Percentiles rank a stretch among this genome's conserved stretches.
These are phyloP conservation scores for Jacana jacana DNA, from an alignment of 2,113 vertebrate genomes.

Conservation along the genomic window DNA sequence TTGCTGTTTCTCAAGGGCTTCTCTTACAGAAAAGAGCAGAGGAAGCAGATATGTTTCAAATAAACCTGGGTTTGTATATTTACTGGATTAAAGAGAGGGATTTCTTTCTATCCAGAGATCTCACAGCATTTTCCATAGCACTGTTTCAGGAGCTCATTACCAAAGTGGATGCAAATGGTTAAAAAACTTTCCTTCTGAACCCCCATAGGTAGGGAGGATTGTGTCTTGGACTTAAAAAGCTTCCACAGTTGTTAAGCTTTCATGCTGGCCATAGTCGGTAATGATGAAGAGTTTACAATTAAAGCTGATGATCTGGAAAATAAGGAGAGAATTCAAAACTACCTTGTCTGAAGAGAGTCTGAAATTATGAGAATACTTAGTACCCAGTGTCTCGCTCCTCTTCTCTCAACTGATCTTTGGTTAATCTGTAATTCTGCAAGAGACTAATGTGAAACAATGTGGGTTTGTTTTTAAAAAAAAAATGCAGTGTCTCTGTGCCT, in stretches of 20 bases:
- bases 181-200: background rate
- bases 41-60: background rate
- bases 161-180: background rate
- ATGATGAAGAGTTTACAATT: constrained; percentile 41
- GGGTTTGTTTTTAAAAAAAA: background rate
- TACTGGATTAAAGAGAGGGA: background rate
- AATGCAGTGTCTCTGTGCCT: background rate
- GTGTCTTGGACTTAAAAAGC: background rate
- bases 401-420: background rate
- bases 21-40: background rate
- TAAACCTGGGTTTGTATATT: background rate
- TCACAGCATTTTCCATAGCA: background rate
- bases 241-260: background rate
- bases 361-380: background rate
- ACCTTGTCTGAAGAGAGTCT: background rate
- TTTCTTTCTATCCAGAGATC: background rate
- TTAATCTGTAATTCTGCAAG: background rate
- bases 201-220: background rate
- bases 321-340: background rate
- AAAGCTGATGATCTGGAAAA: constrained; percentile 53
- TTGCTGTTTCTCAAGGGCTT: background rate
- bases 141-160: background rate
- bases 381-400: rapidly evolving
- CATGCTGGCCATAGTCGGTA: background rate
- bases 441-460: background rate